These are phyloP conservation scores for Napeogenes sylphis DNA, from an alignment of 2,888 invertebrate genomes.

Conservation along the genomic window DNA sequence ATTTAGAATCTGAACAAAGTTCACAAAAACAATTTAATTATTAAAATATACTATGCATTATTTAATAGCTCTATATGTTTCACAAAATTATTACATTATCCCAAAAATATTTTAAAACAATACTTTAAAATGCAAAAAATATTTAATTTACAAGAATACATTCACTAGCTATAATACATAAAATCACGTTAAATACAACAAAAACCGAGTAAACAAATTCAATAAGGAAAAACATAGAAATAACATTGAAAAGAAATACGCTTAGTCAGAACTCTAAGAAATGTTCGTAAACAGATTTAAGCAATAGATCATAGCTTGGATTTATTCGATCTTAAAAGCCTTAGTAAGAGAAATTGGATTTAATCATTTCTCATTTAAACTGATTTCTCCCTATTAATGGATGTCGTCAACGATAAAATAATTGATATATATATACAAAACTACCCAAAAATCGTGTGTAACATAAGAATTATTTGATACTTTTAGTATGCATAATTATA, in stretches of 20 bases:
- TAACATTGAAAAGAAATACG: slow-evolving; percentile 1
- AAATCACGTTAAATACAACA: neutral
- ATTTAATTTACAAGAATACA: too few relatives aligned
- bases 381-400: neutral
- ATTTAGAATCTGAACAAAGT: too few relatives aligned
- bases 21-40: too few relatives aligned
- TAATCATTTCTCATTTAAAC: slow-evolving; percentile 1
- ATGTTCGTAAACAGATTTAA: slow-evolving; percentile 4
- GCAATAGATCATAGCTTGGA: slow-evolving; percentile 5
- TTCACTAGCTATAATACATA: too few relatives aligned
- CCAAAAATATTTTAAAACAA: too few relatives aligned
- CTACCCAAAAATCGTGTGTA: too few relatives aligned
- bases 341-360: slow-evolving; percentile 5
- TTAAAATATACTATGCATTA: too few relatives aligned
- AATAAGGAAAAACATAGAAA: neutral
- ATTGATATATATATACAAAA: too few relatives aligned
- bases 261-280: neutral
- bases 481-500: too few relatives aligned
- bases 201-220: neutral
- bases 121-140: neutral
- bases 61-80: too few relatives aligned
- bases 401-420: neutral
- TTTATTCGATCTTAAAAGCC: slow-evolving; percentile 3
- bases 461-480: too few relatives aligned
- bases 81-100: too few relatives aligned